phyloP scores from a whole-genome alignment of 2,113 vertebrate genomes.

The Colaptes auratus region DNA sequence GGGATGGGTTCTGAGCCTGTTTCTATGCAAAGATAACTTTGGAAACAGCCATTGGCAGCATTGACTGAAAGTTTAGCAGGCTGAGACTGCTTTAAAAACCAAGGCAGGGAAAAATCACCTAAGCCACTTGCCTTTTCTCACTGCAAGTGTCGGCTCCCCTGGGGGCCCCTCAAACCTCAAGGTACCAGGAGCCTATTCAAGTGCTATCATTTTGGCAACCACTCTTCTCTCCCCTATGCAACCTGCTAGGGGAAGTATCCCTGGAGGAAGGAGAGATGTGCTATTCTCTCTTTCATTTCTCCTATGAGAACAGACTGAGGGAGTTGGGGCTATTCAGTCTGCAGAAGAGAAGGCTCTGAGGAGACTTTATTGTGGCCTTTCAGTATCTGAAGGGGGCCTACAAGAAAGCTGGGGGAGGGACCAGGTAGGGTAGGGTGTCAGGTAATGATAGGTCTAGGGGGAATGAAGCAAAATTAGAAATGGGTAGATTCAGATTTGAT shows the following conservation, averaged over 20 bases:
- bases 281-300: background rate
- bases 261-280: background rate
- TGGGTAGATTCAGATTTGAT: no score
- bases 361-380: no score
- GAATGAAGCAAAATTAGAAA: no score
- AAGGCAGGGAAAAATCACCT: slow-evolving; percentile 28
- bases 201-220: background rate
- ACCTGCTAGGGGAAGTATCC: background rate
- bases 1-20: slow-evolving; percentile 8
- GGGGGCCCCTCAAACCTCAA: slow-evolving; percentile 7
- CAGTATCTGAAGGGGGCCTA: no score
- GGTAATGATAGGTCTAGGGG: no score
- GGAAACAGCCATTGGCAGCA: slow-evolving; percentile 21
- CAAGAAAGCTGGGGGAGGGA: no score
- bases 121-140: slow-evolving; percentile 38
- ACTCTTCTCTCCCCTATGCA: background rate
- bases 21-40: slow-evolving; percentile 49
- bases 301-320: no score
- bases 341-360: no score
- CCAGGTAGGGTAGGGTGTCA: no score
- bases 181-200: slow-evolving; percentile 25
- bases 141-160: slow-evolving; percentile 2
- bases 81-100: slow-evolving; percentile 47
- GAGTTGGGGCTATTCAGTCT: no score
- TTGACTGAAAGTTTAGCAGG: slow-evolving; percentile 44